Base-by-base conservation (phyloP, 2,113 vertebrate genomes). In the Nothoprocta pentlandii region DNA sequence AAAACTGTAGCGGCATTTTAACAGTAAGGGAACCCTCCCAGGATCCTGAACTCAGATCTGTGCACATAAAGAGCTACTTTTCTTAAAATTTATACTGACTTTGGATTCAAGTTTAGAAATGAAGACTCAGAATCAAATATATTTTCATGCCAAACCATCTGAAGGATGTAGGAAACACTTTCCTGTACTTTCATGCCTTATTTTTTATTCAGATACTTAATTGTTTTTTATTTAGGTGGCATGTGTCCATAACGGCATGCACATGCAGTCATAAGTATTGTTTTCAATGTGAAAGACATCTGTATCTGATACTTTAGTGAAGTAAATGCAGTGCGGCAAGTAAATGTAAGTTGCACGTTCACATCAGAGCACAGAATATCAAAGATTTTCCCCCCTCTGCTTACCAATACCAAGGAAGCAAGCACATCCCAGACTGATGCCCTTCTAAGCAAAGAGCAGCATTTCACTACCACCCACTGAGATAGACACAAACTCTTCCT, bases 201-300 rank as follows among this genome's bases (percentile, higher is more conserved):
- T 19, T 68, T 66, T 56, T 4, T 16, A 41, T 21, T 41, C 21
- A 42, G 16, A 70, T n/a, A n/a, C 30, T 49, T 2, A 26, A 4
- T 12, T 10, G 1, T 9, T 22, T 77, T 8, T 66, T 86, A 53
- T 28, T 53, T 41, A 69, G 25, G 23, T 32, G 46, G 4, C 47
- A 87, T 17, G 5, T 59, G 17, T 19, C 92, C 26, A 30, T 9
- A 41, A 15, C 36, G 8, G 4, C 0, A 0, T 34, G 8, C 22
- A 39, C 30, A 4, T 77, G 39, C 49, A 70, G n/a, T 20, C 15
- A 3, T 28, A 23, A 80, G 10, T 79, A 10, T 28, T 59, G 12
- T 73, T 89, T 79, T 64, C 19, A 64, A 22, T 49, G 21, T 49
- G 49, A 49, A 49, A 66, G 13, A 42, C 91, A 84, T 91, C 64